A percentile compares a stretch with the other conserved stretches of the same genome.
Evolutionary conservation across 2,797 vertebrate species (phyloP).

Genomic region (Gallinago nigripennis): DNA sequence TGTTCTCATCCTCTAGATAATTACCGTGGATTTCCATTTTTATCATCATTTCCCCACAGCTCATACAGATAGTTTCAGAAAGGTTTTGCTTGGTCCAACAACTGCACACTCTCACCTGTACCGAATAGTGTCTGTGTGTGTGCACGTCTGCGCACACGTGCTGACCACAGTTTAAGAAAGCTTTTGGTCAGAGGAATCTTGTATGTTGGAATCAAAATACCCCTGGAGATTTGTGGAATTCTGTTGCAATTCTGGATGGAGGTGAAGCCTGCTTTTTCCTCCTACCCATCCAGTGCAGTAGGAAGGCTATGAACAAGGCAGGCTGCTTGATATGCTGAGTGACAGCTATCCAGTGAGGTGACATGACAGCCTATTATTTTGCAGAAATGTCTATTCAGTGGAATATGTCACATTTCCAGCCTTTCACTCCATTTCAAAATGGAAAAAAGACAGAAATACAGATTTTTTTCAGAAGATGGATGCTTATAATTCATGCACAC

Average conservation of each 20-base stretch:
- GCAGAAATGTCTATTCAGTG: constrained; percentile 12
- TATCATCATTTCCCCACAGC: neutral
- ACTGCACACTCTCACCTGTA: neutral
- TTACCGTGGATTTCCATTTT: neutral
- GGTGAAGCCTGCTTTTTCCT: neutral
- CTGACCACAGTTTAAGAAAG: neutral
- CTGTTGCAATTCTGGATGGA: neutral
- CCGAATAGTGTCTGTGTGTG: accelerated
- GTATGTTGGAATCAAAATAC: neutral
- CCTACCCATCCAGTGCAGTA: neutral
- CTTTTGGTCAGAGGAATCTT: neutral
- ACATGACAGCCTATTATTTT: constrained; percentile 50
- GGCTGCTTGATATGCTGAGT: constrained; percentile 6
- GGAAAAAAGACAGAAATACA: neutral
- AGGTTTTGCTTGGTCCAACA: neutral
- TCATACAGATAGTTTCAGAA: neutral
- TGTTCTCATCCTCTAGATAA: neutral
- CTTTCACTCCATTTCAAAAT: neutral
- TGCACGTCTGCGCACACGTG: accelerated
- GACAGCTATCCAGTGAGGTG: constrained; percentile 26
- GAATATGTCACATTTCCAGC: constrained; percentile 24
- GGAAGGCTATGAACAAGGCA: neutral
- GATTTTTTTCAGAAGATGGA: neutral
- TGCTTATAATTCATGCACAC: neutral
- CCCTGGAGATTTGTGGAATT: neutral